Percentiles rank a stretch among this genome's conserved stretches.
phyloP scores from a whole-genome alignment of 2,113 vertebrate species.

The Chloebia gouldiae region DNA sequence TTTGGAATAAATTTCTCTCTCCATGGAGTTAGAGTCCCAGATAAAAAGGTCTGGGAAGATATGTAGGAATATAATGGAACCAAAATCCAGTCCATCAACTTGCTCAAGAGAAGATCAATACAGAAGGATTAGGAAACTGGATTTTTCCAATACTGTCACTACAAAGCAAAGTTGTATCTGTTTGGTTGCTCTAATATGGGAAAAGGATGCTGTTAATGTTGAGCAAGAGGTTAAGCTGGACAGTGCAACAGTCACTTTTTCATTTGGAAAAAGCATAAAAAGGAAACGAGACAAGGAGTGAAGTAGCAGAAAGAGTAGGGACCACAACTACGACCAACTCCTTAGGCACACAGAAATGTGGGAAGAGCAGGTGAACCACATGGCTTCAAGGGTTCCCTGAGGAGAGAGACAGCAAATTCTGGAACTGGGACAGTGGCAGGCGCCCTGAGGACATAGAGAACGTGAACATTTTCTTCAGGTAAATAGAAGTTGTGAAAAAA shows the following conservation, averaged over 20 bases:
- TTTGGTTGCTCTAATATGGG: neutral
- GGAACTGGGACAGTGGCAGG: neutral
- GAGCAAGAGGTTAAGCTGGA: neutral
- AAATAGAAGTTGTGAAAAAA: neutral
- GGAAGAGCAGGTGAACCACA: neutral
- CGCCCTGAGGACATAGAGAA: neutral
- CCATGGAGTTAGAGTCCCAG: neutral
- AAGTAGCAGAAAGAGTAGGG: neutral
- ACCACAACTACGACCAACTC: neutral
- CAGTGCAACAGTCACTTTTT: neutral
- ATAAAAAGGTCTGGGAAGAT: neutral
- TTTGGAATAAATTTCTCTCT: neutral
- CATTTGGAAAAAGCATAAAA: neutral
- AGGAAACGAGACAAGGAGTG: neutral
- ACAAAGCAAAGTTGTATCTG: neutral
- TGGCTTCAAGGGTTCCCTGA: neutral
- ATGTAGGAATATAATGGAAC: neutral
- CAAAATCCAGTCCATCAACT: neutral
- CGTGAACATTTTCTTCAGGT: neutral
- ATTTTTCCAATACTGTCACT: neutral
- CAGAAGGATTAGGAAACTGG: neutral
- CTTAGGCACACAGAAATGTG: neutral
- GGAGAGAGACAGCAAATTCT: neutral
- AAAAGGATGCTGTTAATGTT: neutral
- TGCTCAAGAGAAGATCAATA: neutral